These are phyloP conservation scores for Burhinus oedicnemus DNA, from an alignment of 2,113 vertebrate genomes.

Conservation along the genomic window DNA sequence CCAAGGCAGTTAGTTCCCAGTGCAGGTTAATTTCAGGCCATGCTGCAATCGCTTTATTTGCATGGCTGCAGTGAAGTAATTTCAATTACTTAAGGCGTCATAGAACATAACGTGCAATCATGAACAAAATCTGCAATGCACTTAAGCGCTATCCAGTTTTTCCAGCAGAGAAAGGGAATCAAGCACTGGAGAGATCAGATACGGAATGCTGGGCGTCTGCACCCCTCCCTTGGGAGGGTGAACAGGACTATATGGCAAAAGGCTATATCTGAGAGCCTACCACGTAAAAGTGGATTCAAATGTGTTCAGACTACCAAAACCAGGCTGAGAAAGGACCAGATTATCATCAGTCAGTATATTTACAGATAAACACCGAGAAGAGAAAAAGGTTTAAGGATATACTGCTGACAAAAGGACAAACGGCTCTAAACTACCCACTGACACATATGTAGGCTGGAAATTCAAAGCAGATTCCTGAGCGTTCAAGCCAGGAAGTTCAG, in stretches of 20 bases:
- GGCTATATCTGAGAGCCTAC: background rate
- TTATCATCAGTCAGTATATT: background rate
- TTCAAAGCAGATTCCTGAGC: background rate
- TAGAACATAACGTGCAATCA: background rate
- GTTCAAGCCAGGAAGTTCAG: background rate
- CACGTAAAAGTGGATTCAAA: background rate
- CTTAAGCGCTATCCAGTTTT: background rate
- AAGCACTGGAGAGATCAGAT: background rate
- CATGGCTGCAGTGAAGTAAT: background rate
- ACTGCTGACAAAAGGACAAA: background rate
- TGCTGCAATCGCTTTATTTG: background rate
- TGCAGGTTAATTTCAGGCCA: background rate
- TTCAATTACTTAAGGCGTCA: background rate
- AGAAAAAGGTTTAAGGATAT: background rate
- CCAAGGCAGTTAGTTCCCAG: background rate
- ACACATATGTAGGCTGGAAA: background rate
- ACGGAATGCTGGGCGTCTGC: fast-evolving
- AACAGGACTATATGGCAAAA: background rate
- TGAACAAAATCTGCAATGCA: background rate
- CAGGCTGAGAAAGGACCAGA: background rate
- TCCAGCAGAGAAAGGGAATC: background rate
- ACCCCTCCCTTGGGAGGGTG: background rate
- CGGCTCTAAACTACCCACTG: background rate
- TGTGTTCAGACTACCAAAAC: background rate
- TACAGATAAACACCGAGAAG: background rate